Conservation (phyloP, 2,888 invertebrate genomes). For the Hypomecis atomaria region DNA sequence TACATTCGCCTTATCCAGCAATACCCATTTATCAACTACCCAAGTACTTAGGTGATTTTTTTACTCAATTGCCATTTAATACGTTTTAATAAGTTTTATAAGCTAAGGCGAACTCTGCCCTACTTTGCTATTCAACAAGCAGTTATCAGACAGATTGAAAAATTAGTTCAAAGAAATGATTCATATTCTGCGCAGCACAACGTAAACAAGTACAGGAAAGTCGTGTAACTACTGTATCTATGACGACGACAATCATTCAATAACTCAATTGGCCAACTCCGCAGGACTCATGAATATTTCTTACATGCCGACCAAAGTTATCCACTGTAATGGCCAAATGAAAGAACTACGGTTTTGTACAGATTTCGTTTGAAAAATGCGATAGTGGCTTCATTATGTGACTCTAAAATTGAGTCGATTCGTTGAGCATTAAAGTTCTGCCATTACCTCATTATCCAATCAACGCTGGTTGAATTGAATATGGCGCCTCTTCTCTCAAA, state of each 20-base stretch:
- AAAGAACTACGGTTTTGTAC: background rate
- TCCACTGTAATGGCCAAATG: background rate
- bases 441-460: slow-evolving; percentile 56
- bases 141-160: slow-evolving; percentile 9
- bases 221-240: slow-evolving; percentile 50
- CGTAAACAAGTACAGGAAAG: slow-evolving; percentile 27
- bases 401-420: background rate
- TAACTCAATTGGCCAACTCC: slow-evolving; percentile 69
- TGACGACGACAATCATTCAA: slow-evolving; percentile 71
- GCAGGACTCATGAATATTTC: slow-evolving; percentile 53
- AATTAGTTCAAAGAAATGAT: slow-evolving; percentile 19
- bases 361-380: background rate
- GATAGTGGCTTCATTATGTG: background rate
- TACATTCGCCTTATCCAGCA: no score
- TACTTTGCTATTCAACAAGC: no score
- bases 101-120: no score
- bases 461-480: slow-evolving; percentile 49
- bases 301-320: background rate
- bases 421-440: background rate
- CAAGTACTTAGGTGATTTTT: no score
- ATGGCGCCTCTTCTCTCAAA: slow-evolving; percentile 41
- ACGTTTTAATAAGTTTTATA: no score
- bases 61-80: no score
- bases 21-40: no score
- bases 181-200: background rate